Evolutionary conservation across 2,888 invertebrate genomes (phyloP).

Genomic region (Phania funesta): DNA sequence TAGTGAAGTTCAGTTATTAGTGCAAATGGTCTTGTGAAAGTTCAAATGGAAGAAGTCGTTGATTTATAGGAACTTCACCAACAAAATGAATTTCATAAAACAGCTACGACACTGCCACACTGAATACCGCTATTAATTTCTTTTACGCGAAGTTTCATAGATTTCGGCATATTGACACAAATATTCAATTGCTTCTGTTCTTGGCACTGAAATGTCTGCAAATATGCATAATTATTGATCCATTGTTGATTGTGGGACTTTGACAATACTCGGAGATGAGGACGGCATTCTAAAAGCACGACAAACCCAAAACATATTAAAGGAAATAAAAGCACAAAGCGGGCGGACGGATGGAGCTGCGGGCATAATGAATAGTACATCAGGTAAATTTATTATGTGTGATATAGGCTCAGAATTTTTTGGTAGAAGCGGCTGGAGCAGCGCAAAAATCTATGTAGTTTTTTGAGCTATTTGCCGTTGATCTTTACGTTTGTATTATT

Average conservation of each 20-base stretch:
- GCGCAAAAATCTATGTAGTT: slow-evolving; percentile 23
- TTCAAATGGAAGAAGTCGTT: too few relatives aligned
- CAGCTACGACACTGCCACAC: too few relatives aligned
- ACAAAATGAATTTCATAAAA: too few relatives aligned
- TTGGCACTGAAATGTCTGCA: too few relatives aligned
- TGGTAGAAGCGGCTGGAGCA: slow-evolving; percentile 18
- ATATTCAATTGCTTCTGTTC: too few relatives aligned
- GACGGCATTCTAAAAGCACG: slow-evolving; percentile 40
- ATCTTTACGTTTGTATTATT: slow-evolving; percentile 7
- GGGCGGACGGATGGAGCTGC: slow-evolving; percentile 19
- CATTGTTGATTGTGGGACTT: slow-evolving; percentile 10
- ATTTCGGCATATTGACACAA: too few relatives aligned
- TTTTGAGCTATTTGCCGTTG: slow-evolving; percentile 11
- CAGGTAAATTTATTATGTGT: slow-evolving; percentile 64
- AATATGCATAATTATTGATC: too few relatives aligned
- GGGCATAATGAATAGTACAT: slow-evolving; percentile 40
- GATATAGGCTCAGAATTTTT: slow-evolving; percentile 32
- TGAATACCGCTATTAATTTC: too few relatives aligned
- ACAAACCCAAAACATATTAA: slow-evolving; percentile 19
- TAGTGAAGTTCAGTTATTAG: too few relatives aligned
- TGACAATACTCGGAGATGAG: background rate
- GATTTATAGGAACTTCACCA: too few relatives aligned
- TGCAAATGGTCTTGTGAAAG: too few relatives aligned
- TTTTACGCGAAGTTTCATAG: too few relatives aligned
- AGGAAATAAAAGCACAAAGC: slow-evolving; percentile 20